Evolutionary conservation across 1,140 invertebrate genomes (phyloP).

Genomic region (Globodera rostochiensis): DNA sequence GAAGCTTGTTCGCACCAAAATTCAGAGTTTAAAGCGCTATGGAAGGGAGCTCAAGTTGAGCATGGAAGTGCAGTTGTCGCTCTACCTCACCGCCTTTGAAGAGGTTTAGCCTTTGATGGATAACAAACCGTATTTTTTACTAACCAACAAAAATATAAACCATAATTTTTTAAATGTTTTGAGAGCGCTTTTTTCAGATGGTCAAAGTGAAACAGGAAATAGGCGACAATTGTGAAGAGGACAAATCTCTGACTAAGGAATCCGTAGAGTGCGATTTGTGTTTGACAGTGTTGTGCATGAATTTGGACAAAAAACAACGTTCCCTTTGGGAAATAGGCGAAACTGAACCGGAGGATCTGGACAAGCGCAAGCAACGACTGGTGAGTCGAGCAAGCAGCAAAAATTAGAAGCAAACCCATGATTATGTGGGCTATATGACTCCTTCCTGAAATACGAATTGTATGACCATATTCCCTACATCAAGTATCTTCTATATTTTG

Average conservation of each 20-base stretch:
- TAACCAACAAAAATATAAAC: too few relatives aligned
- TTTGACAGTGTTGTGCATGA: not conserved
- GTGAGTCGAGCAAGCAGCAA: not conserved
- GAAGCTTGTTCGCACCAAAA: not conserved
- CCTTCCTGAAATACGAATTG: too few relatives aligned
- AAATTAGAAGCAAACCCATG: not conserved
- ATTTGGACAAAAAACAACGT: not conserved
- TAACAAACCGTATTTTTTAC: too few relatives aligned
- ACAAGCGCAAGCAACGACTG: not conserved
- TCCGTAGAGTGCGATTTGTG: not conserved
- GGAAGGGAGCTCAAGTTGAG: conserved; percentile 5
- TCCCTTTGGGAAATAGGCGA: conserved; percentile 15
- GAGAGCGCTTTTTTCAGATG: conserved; percentile 4
- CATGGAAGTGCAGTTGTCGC: not conserved
- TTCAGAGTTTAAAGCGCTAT: not conserved
- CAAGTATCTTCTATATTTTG: too few relatives aligned
- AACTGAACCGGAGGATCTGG: not conserved
- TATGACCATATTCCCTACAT: too few relatives aligned
- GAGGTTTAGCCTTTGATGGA: not conserved
- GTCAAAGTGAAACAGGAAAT: not conserved
- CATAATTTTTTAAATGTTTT: not conserved
- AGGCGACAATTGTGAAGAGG: not conserved
- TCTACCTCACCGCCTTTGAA: conserved; percentile 9
- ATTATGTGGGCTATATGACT: too few relatives aligned
- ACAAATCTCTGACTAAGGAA: not conserved